Evolutionary conservation across 2,797 vertebrate species (phyloP), one percentile per base, ranked within the genome.

Genomic region (Sphaeramia orbicularis): DNA sequence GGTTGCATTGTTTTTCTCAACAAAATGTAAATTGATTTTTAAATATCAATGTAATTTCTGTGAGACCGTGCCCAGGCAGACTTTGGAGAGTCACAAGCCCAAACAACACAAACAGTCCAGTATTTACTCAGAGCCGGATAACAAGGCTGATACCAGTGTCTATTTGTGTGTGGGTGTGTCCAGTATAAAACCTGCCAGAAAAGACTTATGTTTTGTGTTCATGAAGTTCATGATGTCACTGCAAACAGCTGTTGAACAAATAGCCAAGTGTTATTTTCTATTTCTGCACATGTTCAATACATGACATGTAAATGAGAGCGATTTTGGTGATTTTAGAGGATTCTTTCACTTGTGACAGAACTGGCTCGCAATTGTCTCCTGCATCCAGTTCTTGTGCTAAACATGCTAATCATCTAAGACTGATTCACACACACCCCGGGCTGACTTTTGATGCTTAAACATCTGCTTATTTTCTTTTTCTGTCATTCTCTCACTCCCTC

Each of bases 201-300:
- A 24, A 6, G n/a, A 7, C 2, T 11, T 9, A 6, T 36, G 15
- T 21, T 43, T 32, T 43, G n/a, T 30, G 24, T 4, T 19, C n/a
- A 41, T 36, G 16, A 36, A 18, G n/a, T 41, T 60, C 7, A 32
- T 32, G 30, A 32, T 32, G 32, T 27, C 4, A 48, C 7, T 36
- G 9, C 40, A 52, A 45, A 45, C 41, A 60, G 65, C 41, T 57
- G 53, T 2, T 40, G 10, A 14, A 30, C 40, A 56, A 49, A 57
- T 44, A 44, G 43, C 54, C n/a, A 30, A 9, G 56, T 60, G 59
- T 53, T 35, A 21, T 60, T 60, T 60, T 53, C 27, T 44, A 58
- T 51, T 27, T 18, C 15, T 7, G 0, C 19, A n/a, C 19, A 21
- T 12, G 30, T 10, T 14, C 10, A 14, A 54, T 7, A 18, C 3